phyloP scores from a whole-genome alignment of 2,888 invertebrate species.

The Aphodius granarius region DNA sequence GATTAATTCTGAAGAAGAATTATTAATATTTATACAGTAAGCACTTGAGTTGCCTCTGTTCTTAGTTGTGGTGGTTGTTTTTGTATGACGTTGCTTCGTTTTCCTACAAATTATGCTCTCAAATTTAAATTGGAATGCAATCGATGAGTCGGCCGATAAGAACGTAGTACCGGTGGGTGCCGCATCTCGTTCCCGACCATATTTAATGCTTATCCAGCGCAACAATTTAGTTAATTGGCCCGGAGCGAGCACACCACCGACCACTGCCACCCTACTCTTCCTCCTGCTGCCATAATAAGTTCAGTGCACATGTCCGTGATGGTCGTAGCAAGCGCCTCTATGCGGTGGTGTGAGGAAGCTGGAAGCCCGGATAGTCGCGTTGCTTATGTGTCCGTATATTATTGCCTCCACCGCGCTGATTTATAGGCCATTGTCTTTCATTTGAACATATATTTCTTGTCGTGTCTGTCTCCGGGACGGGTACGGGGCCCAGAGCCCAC shows the following conservation, averaged over 20 bases:
- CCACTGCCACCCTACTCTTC: background rate
- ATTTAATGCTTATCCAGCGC: conserved; percentile 37
- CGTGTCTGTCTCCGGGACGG: conserved; percentile 29
- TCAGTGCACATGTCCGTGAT: conserved; percentile 7
- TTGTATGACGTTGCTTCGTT: background rate
- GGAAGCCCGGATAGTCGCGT: conserved; percentile 24
- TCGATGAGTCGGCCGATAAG: conserved; percentile 10
- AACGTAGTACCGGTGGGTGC: conserved; percentile 4
- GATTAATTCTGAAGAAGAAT: background rate
- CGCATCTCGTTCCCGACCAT: conserved; percentile 7
- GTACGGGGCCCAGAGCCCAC: conserved; percentile 41
- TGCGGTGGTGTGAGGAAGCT: conserved; percentile 28
- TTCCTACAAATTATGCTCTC: background rate
- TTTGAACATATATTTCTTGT: conserved; percentile 54
- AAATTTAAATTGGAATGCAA: conserved; percentile 15
- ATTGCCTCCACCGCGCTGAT: conserved; percentile 47
- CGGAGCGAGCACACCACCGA: conserved; percentile 39
- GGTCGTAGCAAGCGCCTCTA: background rate
- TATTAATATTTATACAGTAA: too few relatives aligned
- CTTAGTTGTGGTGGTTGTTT: background rate
- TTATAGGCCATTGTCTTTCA: conserved; percentile 57
- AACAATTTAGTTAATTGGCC: conserved; percentile 46
- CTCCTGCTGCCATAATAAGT: background rate
- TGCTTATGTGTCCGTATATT: conserved; percentile 34
- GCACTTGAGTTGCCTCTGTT: background rate